Evolutionary conservation across 2,797 vertebrate species (phyloP), one percentile per base, ranked within the genome.

Genomic region (Etheostoma nigrum): DNA sequence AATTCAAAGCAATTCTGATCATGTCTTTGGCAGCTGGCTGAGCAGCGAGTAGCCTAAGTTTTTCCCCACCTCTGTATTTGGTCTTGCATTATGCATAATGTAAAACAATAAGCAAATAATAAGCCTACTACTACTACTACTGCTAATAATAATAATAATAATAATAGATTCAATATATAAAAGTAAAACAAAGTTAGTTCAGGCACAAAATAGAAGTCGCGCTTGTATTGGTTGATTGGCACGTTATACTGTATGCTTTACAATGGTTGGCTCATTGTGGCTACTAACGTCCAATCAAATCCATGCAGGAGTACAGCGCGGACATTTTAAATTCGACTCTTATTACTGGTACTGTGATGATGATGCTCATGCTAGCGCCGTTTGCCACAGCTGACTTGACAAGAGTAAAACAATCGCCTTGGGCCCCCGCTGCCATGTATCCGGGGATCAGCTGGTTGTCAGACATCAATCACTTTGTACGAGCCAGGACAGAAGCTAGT

Each of bases 301-400:
- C 19, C 19, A 18, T 18, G 14, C 74, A 72, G 68, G n/a, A 74
- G 65, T 19, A 16, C n/a, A 4, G 21, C 2, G 10, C 42, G 0
- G 36, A 8, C 13, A 44, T 65, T 42, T 12, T 13, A 15, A 36
- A 0, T 13, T 13, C 12, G 1, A 45, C 0, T 3, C 21, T 45
- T 18, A 25, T 49, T 13, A 10, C 6, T 14, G 27, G 52, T 13
- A 9, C 57, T 25, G 5, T 44, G 19, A 23, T 23, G 9, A 54
- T 54, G 7, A 27, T 23, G 14, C 16, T 44, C 7, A 4, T 16
- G 13, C 36, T 2, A 1, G 0, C 13, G 0, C 6, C 1, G 19
- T 66, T 21, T 13, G 58, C 11, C 23, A 1, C n/a, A 19, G 27
- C 36, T 36, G 33, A 36, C 33, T 40, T 40, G 36, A 40, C 36